A percentile compares a stretch with the other conserved stretches of the same genome.
Conservation (phyloP, 2,888 invertebrate species). For the Stenotaenia linearis region DNA sequence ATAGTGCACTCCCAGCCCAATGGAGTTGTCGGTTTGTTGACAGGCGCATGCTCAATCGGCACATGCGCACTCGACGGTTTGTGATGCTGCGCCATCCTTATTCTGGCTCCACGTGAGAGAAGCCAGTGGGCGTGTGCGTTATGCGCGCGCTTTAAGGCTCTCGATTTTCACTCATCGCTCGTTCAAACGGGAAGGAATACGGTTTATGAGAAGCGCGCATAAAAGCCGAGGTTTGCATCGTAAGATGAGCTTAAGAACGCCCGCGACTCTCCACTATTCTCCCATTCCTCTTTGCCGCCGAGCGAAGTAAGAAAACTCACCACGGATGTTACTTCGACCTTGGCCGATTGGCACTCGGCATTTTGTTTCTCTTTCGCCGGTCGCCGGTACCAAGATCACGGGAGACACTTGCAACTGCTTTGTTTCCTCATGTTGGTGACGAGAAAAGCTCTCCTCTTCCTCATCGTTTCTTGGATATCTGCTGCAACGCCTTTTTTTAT, state of each 20-base stretch:
- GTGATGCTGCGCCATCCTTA: not conserved
- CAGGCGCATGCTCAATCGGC: not conserved
- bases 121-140: constrained; percentile 23
- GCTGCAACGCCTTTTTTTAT: not conserved
- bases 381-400: not conserved
- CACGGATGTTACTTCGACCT: constrained; percentile 16
- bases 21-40: constrained; percentile 24
- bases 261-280: not conserved
- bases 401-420: constrained; percentile 6
- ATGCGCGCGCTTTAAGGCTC: constrained; percentile 14
- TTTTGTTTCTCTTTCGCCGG: not conserved
- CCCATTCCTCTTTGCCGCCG: not conserved
- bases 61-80: not conserved
- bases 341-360: constrained; percentile 6
- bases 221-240: not conserved
- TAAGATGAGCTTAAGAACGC: not conserved
- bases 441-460: not conserved
- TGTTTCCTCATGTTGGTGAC: not conserved
- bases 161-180: not conserved
- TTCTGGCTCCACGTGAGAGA: constrained; percentile 8
- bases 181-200: not conserved
- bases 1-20: not conserved
- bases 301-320: not conserved
- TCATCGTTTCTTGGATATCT: not conserved
- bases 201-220: not conserved